Percentiles rank a stretch among this genome's conserved stretches.
These are phyloP conservation scores for Pseudeuparius sepicola DNA, from an alignment of 2,888 invertebrate genomes.

Conservation along the genomic window DNA sequence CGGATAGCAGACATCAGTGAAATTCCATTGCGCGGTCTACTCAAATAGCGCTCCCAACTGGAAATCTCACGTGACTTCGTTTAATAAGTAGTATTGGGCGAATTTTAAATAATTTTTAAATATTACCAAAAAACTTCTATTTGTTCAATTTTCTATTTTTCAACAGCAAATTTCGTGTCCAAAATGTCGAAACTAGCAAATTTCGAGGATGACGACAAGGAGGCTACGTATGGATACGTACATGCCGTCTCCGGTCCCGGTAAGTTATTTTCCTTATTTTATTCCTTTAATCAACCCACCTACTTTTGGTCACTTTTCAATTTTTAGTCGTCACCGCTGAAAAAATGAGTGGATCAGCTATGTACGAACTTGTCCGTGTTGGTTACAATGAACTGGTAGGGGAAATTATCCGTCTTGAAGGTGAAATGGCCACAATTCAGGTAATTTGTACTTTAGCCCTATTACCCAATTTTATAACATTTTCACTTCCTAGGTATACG, in stretches of 20 bases:
- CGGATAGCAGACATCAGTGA: too few species aligned
- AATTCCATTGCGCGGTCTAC: too few species aligned
- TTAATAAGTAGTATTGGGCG: too few species aligned
- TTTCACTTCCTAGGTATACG: slow-evolving; percentile 55
- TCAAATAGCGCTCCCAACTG: too few species aligned
- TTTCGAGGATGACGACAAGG: slow-evolving; percentile 75
- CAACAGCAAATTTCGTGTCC: too few species aligned
- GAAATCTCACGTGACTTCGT: slow-evolving; percentile 35
- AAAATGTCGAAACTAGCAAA: slow-evolving; percentile 62
- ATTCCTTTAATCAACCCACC: slow-evolving; percentile 7
- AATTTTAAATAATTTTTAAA: too few species aligned
- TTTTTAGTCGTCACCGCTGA: slow-evolving; percentile 93
- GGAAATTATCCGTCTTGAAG: slow-evolving; percentile 98
- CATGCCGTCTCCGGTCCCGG: slow-evolving; percentile 98
- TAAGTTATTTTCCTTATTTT: too few species aligned
- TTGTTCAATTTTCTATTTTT: too few species aligned
- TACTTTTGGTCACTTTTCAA: too few species aligned
- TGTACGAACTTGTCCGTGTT: slow-evolving; percentile 99
- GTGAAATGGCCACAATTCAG: slow-evolving; percentile 99
- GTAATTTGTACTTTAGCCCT: slow-evolving; percentile 45
- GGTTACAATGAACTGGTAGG: slow-evolving; percentile 97
- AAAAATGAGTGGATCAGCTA: slow-evolving; percentile 98
- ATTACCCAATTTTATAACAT: background rate
- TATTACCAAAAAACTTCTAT: too few species aligned
- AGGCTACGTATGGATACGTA: slow-evolving; percentile 87